Percentiles rank a stretch among this genome's conserved stretches.
Evolutionary conservation across 2,888 invertebrate genomes (phyloP).

Genomic region (Diadegma fenestrale): DNA sequence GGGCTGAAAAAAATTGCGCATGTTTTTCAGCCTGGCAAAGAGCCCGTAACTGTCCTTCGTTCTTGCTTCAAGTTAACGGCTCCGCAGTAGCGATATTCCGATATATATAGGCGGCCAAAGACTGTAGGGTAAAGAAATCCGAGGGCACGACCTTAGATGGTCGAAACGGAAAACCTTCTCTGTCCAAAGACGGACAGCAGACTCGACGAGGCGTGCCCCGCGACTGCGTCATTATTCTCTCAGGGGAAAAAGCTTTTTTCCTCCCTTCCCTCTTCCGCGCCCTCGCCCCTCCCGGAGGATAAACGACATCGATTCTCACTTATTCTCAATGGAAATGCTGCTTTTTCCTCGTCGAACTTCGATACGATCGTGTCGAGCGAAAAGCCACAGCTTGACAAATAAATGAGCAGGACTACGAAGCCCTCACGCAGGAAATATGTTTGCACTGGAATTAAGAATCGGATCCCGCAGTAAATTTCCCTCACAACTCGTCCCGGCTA

Average conservation of each 20-base stretch:
- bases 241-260: constrained; percentile 33
- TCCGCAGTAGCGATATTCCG: constrained; percentile 52
- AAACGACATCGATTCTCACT: constrained; percentile 22
- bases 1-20: constrained; percentile 74
- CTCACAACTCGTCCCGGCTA: neutral
- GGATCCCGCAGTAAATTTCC: neutral
- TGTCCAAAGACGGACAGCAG: constrained; percentile 54
- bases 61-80: constrained; percentile 81
- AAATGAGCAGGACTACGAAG: neutral
- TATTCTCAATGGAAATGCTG: constrained; percentile 32
- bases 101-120: neutral
- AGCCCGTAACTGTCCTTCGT: constrained; percentile 80
- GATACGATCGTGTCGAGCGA: constrained; percentile 28
- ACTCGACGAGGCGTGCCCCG: constrained; percentile 44
- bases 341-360: constrained; percentile 21
- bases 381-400: neutral
- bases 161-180: constrained; percentile 60
- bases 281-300: neutral
- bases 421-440: neutral
- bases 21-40: constrained; percentile 57
- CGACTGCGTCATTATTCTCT: constrained; percentile 37
- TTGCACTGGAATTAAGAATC: neutral
- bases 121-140: constrained; percentile 45
- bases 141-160: constrained; percentile 63
- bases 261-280: neutral